Evolutionary conservation across 2,113 vertebrate species (phyloP), one percentile per base, ranked within the genome.

Genomic region (Hippocampus mohnikei): DNA sequence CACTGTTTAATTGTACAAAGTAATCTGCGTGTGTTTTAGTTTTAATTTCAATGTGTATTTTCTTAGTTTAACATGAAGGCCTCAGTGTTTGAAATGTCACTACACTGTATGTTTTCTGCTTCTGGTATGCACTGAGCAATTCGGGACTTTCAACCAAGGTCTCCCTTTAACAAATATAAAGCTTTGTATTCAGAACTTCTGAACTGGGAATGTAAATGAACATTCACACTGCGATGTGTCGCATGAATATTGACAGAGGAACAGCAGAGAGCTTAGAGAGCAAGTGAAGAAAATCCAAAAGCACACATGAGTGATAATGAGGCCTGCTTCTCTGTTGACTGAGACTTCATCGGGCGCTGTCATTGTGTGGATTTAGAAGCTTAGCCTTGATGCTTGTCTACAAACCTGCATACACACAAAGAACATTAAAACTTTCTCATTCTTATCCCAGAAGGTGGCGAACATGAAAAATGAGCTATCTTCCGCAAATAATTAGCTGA

Each of bases 261-360:
- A 73, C 72, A 66, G 75, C 63, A 64, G 76, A 82, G 71, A 48
- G 75, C 18, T 76, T 78, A 70, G 71, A 56, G 74, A 86, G 78
- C 8, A 63, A 81, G 60, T 73, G 67, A 80, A 82, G 78, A 72
- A 80, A 84, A 82, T 86, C 84, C 74, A 69, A 82, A 79, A 74
- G 76, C 79, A 84, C 75, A 83, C 76, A 78, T 25, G 1, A 78
- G 85, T 83, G 87, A 88, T 90, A 88, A 88, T 86, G 82, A 90
- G 78, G 73, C 76, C 80, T 84, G 81, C 78, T 78, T 87, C 67
- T 27, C 69, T 85, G 86, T 90, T 88, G 87, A 85, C 86, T 73
- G 72, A 86, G 87, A 88, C 87, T 90, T 88, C 86, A 90, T 78
- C 74, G 53, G 60, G 50, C 2, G 62, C 85, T 91, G 87, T 92